Base-by-base conservation (phyloP, 1,140 invertebrate species). In the Anoplophora glabripennis region DNA sequence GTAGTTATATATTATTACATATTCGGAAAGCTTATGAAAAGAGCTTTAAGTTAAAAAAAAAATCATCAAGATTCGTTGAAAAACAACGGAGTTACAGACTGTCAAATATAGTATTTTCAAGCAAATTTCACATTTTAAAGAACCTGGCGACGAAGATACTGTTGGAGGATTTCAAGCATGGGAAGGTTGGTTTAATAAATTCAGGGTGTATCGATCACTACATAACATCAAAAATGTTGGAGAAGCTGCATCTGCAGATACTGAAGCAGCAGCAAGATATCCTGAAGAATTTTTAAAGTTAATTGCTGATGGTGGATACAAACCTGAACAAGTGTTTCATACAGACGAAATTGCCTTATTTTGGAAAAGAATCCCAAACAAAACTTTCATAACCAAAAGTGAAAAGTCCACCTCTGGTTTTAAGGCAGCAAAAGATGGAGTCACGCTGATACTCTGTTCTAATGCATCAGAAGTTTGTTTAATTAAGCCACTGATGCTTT, bases 341-440 rank as follows among this genome's bases (percentile, higher is more conserved):
- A 38, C 48, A 42, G 38, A 58, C 36, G 61, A 64, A 46, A 65
- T 34, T 40, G n/a, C 57, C 7, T 15, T 52, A 18, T 62, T 41
- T 55, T 56, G 55, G 1, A 37, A 62, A 14, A 59, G 9, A 45
- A 59, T 62, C 15, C 75, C 76, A 53, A 64, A 61, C 53, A 62
- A 69, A 57, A 78, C 73, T 18, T 79, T 68, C 63, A 73, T 78
- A 56, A 68, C 70, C 7, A 64, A 74, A 66, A 65, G 66, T 28
- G 69, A 78, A 56, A 76, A 77, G 61, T 52, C 57, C 38, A 65
- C 72, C 49, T 65, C 70, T 28, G 75, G 76, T 38, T 75, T 73
- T 66, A 79, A 78, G 65, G 65, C 69, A 41, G 67, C 68, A 21
- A 80, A 80, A 64, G 76, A 81, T 33, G 46, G 49, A 42, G 28